phyloP scores from a whole-genome alignment of 2,113 vertebrate genomes.

The human region DNA sequence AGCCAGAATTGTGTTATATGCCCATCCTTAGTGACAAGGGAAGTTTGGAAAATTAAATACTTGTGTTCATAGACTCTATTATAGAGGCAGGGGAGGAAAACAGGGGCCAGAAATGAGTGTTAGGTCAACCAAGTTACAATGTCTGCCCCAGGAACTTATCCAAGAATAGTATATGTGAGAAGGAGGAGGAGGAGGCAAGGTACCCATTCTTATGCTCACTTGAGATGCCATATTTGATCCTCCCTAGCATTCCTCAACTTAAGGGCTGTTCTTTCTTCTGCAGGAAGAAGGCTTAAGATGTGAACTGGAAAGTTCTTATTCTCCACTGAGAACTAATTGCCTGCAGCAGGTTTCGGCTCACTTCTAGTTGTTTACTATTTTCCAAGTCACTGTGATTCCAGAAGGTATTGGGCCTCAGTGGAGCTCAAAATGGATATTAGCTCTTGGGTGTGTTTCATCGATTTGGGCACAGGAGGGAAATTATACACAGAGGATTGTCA shows the following conservation, averaged over 20 bases:
- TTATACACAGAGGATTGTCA: slow-evolving; percentile 37
- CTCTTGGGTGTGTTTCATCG: slow-evolving; percentile 57
- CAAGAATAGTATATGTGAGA: neutral
- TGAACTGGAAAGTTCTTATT: neutral
- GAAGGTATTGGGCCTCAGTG: neutral
- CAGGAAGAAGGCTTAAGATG: neutral
- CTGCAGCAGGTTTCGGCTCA: neutral
- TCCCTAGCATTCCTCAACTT: neutral
- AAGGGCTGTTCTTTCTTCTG: neutral
- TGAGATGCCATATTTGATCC: neutral
- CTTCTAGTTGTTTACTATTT: slow-evolving; percentile 10
- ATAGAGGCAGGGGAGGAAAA: neutral
- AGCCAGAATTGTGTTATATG: neutral
- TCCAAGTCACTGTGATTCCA: neutral
- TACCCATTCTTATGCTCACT: neutral
- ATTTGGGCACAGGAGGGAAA: slow-evolving; percentile 35
- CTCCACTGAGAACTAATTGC: neutral
- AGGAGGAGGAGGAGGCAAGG: too few species aligned
- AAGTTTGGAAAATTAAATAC: neutral
- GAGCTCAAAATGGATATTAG: slow-evolving; percentile 44
- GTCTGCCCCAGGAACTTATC: neutral
- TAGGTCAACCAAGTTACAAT: neutral
- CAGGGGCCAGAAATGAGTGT: neutral
- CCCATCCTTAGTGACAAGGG: neutral
- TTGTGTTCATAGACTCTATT: neutral